These are phyloP conservation scores for Drosophila fuyamai DNA, from an alignment of 1,140 invertebrate genomes.

Conservation along the genomic window DNA sequence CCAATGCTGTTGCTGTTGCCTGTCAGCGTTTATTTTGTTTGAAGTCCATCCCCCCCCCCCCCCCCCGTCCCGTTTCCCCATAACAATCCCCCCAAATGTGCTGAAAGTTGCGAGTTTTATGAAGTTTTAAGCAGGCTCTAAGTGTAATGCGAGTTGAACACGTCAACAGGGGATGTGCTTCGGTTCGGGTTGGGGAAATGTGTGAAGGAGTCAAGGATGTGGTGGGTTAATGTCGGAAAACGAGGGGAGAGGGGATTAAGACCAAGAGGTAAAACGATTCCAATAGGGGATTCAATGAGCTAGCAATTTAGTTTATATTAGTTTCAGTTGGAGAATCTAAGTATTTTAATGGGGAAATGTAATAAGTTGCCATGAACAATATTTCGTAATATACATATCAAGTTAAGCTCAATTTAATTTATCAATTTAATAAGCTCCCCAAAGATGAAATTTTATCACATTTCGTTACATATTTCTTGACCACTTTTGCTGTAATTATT, in stretches of 20 bases:
- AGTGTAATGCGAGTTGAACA: slow-evolving; percentile 54
- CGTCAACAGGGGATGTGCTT: slow-evolving; percentile 27
- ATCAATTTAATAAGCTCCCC: too few relatives aligned
- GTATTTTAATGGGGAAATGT: too few relatives aligned
- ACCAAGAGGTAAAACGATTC: not conserved
- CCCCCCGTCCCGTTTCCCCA: too few relatives aligned
- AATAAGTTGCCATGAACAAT: too few relatives aligned
- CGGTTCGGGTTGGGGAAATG: not conserved
- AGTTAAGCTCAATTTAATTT: too few relatives aligned
- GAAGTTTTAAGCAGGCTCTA: slow-evolving; percentile 65
- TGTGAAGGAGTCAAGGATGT: slow-evolving; percentile 21
- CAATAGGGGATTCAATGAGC: not conserved
- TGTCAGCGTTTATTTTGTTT: slow-evolving; percentile 52
- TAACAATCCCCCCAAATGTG: slow-evolving; percentile 32
- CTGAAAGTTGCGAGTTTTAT: slow-evolving; percentile 59
- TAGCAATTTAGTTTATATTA: not conserved
- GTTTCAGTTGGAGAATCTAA: too few relatives aligned
- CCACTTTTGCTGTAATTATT: not conserved
- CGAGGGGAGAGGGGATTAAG: too few relatives aligned
- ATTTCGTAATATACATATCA: too few relatives aligned
- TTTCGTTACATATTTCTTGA: not conserved
- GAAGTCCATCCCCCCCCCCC: not conserved
- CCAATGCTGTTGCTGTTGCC: slow-evolving; percentile 30
- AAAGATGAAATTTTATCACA: not conserved
- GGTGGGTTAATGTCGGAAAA: slow-evolving; percentile 2